Conservation (phyloP, 2,113 vertebrate species). For the Oxyruncus cristatus region DNA sequence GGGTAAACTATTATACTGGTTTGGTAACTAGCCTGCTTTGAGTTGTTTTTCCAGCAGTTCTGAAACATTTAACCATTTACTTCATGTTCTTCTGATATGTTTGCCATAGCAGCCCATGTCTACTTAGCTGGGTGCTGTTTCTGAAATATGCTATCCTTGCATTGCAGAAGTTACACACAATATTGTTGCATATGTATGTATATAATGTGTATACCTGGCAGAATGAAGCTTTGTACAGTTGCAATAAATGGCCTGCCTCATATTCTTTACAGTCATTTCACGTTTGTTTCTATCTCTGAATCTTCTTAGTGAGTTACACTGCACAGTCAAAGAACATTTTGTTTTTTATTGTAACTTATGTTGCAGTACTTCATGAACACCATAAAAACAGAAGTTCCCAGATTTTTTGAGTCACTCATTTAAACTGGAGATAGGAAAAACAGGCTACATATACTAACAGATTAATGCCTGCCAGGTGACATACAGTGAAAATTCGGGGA, state of each 20-base stretch:
- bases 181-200: accelerated
- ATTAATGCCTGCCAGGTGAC: not conserved
- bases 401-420: not conserved
- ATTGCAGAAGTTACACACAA: accelerated
- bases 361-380: not conserved
- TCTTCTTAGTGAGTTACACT: not conserved
- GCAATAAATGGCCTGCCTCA: not conserved
- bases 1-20: accelerated
- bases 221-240: not conserved
- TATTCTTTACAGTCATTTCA: not conserved
- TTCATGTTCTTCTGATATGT: not conserved
- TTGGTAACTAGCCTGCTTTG: not conserved
- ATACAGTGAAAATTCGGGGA: not conserved
- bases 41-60: not conserved
- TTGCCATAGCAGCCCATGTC: not conserved
- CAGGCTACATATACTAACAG: not conserved
- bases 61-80: not conserved
- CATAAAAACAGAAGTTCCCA: not conserved
- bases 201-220: not conserved
- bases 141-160: not conserved
- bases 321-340: not conserved
- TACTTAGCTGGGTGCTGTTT: not conserved
- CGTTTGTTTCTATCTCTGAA: not conserved
- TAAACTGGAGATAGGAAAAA: not conserved
- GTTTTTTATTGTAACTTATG: not conserved